phyloP scores from a whole-genome alignment of 2,797 vertebrate genomes.

The Paramormyrops hopkinsi region DNA sequence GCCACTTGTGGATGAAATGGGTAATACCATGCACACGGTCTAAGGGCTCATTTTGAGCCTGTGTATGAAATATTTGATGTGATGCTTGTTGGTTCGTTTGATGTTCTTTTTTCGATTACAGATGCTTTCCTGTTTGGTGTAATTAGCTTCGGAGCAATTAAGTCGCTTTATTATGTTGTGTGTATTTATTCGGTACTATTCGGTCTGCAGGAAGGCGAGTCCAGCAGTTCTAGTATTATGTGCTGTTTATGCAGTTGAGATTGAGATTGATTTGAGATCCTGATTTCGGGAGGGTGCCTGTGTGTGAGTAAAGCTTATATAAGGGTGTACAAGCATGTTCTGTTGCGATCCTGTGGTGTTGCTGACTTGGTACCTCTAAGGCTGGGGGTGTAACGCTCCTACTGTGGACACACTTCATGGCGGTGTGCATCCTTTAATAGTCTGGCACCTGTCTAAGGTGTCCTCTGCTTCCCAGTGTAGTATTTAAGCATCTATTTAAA shows the following conservation, averaged over 20 bases:
- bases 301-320: neutral
- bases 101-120: neutral
- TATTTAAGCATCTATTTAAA: neutral
- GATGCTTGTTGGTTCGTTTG: neutral
- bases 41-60: neutral
- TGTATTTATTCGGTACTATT: neutral
- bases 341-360: neutral
- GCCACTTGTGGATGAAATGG: neutral
- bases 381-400: neutral
- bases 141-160: neutral
- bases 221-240: neutral
- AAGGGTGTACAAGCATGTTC: neutral
- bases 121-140: neutral
- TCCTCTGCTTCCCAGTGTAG: neutral
- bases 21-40: neutral
- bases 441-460: neutral
- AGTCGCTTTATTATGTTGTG: neutral
- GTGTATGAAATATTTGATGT: neutral
- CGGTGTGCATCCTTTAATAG: neutral
- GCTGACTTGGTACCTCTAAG: neutral
- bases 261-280: neutral
- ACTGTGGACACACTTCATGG: neutral
- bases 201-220: neutral
- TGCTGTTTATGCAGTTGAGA: neutral
- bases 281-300: neutral